Evolutionary conservation across 2,113 vertebrate species (phyloP), one percentile per base, ranked within the genome.

Genomic region (Melozone crissalis): DNA sequence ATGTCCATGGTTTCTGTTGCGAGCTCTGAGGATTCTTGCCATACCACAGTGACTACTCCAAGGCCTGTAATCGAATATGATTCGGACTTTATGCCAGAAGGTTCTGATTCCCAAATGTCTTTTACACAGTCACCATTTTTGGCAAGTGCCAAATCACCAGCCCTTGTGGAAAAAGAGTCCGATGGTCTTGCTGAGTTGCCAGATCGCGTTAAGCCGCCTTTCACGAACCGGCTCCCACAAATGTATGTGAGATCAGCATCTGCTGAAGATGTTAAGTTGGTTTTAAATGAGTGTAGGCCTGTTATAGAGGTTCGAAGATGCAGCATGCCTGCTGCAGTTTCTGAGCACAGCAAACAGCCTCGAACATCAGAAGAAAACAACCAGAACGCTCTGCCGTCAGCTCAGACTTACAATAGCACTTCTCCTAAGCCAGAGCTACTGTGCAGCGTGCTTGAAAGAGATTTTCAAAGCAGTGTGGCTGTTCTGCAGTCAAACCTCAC

Each of bases 11-110:
- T 99, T 91, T 99, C 99, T 2, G 98, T 99, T 59, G 98, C 98
- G 6, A 99, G 99, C 95, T 99, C 99, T 26, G 99, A 99, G 95
- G 99, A 99, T 92, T 99, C 99, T 18, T 99, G 98, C 91, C 99
- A 99, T 84, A 98, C 98, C 3, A 97, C 98, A 6, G 97, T 98
- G 23, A 98, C 99, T 55, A 99, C 99, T 1, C 99, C 99, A 69
- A 98, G 98, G 93, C 98, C 98, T 61, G 65, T 90, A 46, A 63
- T 69, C 0, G 99, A 99, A 13, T 99, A 99, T 44, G 99, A 99
- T 91, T 99, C 99, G 1, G 99, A 99, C 91, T 97, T 99, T 65
- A 98, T 98, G 91, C 96, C 98, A 80, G 99, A 99, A 93, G 97
- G 98, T 62, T 99, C 98, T 1, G 99, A 99, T 97, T 99, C 99